Evolutionary conservation across 2,797 vertebrate genomes (phyloP), one percentile per base, ranked within the genome.

Genomic region (Lutjanus campechanus): DNA sequence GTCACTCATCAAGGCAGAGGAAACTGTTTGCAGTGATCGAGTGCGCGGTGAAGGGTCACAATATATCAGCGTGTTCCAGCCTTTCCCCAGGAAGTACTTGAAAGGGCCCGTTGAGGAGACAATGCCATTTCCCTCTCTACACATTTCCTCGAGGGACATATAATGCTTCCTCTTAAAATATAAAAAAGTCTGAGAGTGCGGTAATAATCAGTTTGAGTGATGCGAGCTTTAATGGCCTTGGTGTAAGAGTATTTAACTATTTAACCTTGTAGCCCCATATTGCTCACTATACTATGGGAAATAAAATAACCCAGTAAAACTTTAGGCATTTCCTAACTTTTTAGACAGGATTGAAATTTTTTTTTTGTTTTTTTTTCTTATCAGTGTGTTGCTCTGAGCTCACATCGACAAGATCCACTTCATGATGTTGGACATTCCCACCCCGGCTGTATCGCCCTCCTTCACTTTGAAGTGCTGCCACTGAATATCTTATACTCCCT

Each of bases 61-160:
- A 78, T 93, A 87, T 92, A 92, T 95, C 93, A 82, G 85, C 86
- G 68, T 43, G 69, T 76, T 72, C 78, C 93, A 94, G 92, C 76
- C 87, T 92, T 95, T 96, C 94, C 93, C 86, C 91, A 94, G 95
- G 96, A 96, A 96, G 94, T 95, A 96, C 88, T 95, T 94, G 85
- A 94, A 94, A 94, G 88, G 51, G 77, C 66, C 84, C 77, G 88
- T 88, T 88, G 85, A 91, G 20, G 84, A 93, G 92, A 94, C 93
- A 93, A 89, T 93, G 77, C 74, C 60, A 82, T 90, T 95, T 91
- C 93, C 88, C 84, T 85, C 69, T 66, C 51, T 59, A 72, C 88
- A 88, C 71, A 68, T 91, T 92, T 94, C 93, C 93, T 88, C 66
- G 0, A 73, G 90, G 91, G 88, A 91, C 81, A 73, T 74, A 89